Conservation (phyloP, 2,113 vertebrate species). For the Salvelinus alpinus region DNA sequence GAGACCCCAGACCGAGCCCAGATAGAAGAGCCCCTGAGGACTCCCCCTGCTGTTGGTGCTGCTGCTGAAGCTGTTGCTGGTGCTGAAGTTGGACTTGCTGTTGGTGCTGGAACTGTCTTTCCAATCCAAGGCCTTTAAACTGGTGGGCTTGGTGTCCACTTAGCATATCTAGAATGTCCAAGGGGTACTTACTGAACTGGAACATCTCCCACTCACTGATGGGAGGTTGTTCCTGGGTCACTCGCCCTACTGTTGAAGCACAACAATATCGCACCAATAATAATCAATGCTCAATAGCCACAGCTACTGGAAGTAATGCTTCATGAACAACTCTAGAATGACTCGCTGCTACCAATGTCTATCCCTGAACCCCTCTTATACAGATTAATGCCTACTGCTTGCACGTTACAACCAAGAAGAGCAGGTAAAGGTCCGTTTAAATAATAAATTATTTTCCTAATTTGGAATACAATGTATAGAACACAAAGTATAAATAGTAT, state of each 20-base stretch:
- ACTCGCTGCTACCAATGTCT: background rate
- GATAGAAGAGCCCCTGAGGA: conserved; percentile 73
- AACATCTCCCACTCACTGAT: conserved; percentile 71
- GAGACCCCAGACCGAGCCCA: conserved; percentile 72
- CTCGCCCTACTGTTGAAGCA: conserved; percentile 36
- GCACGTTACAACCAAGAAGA: conserved; percentile 13
- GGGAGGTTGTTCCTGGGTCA: conserved; percentile 45
- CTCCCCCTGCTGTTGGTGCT: conserved; percentile 72
- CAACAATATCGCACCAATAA: conserved; percentile 8
- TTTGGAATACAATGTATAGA: background rate
- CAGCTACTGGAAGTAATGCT: background rate
- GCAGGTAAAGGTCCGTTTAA: background rate
- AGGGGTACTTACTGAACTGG: conserved; percentile 81
- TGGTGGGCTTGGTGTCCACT: conserved; percentile 81
- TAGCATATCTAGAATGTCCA: conserved; percentile 83
- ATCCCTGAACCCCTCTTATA: background rate
- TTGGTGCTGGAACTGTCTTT: conserved; percentile 77
- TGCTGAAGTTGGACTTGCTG: conserved; percentile 79
- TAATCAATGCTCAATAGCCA: background rate
- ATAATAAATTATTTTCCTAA: background rate
- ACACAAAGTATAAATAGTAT: background rate
- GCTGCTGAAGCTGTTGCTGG: conserved; percentile 78
- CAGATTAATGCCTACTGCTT: conserved; percentile 25
- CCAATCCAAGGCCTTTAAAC: conserved; percentile 79
- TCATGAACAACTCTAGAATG: conserved; percentile 8